Evolutionary conservation across 2,113 vertebrate species (phyloP).

Genomic region (Paradoxurus hermaphroditus): DNA sequence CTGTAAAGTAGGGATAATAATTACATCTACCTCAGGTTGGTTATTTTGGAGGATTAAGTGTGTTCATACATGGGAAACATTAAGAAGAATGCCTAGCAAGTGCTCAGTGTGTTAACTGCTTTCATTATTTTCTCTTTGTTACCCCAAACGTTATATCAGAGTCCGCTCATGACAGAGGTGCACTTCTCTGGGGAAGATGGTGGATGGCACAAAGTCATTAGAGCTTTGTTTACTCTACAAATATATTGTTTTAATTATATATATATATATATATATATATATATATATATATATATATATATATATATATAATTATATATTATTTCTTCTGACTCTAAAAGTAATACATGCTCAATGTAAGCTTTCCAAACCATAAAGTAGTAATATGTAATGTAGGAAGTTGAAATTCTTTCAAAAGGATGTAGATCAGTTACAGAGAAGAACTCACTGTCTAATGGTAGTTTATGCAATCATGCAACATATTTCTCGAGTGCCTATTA

Average conservation of each 20-base stretch:
- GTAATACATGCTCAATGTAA: background rate
- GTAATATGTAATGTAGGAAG: background rate
- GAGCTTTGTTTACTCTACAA: conserved; percentile 11
- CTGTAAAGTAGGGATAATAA: background rate
- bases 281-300: conserved; percentile 24
- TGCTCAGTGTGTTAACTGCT: background rate
- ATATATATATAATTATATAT: no score
- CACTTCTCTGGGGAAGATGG: background rate
- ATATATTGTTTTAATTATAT: background rate
- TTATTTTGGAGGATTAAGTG: background rate
- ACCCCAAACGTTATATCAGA: background rate
- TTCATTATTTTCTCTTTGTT: conserved; percentile 15
- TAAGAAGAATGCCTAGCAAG: background rate
- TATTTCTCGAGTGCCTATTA: background rate
- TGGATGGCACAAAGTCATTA: background rate
- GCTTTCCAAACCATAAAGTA: conserved; percentile 44
- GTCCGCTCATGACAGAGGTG: background rate
- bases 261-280: no score
- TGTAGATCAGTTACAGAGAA: background rate
- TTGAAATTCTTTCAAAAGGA: background rate
- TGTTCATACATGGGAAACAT: background rate
- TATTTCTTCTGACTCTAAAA: conserved; percentile 35
- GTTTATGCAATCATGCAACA: background rate
- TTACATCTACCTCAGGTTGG: background rate
- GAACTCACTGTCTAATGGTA: background rate